Evolutionary conservation across 2,113 vertebrate genomes (phyloP), one percentile per base, ranked within the genome.

Genomic region (Pseudorasbora parva): DNA sequence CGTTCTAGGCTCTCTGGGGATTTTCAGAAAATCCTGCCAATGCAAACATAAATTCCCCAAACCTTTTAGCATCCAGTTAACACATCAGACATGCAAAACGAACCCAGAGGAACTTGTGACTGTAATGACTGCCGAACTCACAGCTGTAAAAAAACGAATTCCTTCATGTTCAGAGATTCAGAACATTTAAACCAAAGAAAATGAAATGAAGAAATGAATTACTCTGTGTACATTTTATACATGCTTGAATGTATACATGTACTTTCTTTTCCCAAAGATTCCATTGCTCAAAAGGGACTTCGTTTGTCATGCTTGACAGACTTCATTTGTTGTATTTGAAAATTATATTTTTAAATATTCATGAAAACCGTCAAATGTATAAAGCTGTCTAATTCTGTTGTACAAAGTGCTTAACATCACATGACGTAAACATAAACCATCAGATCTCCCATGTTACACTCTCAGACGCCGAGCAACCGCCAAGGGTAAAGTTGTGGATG

Each of bases 21-120:
- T 79, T 66, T 79, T 64, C 2, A 21, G 59, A 64, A 66, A 79
- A 64, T 19, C 25, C 59, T 79, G 78, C 43, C 17, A 79, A 79
- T 30, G 43, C 45, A 66, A 21, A 49, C 43, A 79, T 21, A 27
- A 79, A 66, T 49, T 79, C 78, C 59, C 77, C 45, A 33, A 79
- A 66, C 59, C 59, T 66, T 66, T 79, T 66, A 51, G 23, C 59
- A 79, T 79, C 43, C 41, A 66, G 43, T 79, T 79, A 79, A 79
- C 78, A 33, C 59, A 66, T 79, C 23, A 64, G 23, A 79, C 43
- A 66, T 21, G 23, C 78, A 66, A 64, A 79, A 79, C 43, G 9
- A 66, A 66, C 41, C 77, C 77, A 8, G 4, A 79, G 57, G 59
- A 79, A 45, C 47, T 30, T 47, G 45, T 30, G 47, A 74, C 25